Base-by-base conservation (phyloP, 1,140 invertebrate species). In the Polyergus mexicanus region DNA sequence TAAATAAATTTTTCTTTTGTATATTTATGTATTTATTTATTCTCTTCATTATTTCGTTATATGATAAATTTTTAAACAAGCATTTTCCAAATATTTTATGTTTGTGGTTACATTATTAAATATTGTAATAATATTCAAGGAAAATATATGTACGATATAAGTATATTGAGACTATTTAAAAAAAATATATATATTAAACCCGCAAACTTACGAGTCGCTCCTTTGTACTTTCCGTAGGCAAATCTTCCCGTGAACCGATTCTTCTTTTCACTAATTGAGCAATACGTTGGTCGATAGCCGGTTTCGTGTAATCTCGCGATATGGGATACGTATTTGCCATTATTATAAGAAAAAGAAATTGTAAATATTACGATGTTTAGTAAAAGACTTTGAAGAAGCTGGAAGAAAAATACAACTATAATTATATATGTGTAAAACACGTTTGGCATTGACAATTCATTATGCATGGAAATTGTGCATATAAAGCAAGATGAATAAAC, bases 211-310 rank as follows among this genome's bases (percentile, higher is more conserved):
- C 93, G 35, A 93, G 88, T 41, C 88, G 86, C 19, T 93, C 92
- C 74, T 90, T 90, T 25, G 85, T 81, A 41, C 66, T 91, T 77
- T 94, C 92, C 28, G 51, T 84, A 0, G 90, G 78, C 25, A 91
- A 10, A 71, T 78, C 81, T 66, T 92, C 89, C 8, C 85, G 51
- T 41, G 60, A 41, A 32, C 66, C 90, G n/a, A 91, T 83, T 87
- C 93, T 89, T 44, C 91, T 89, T 58, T 92, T 89, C 35, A 93
- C 81, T 69, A 93, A 89, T 56, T 93, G 88, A 10, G 88, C 71
- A 8, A 93, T 93, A 8, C 92, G 89, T 35, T 87, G 86, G 1
- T 92, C 89, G 54, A 93, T 92, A 32, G 92, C 93, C 0, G 92
- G 92, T 65, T 90, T 89, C 11, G 92, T 90, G 56, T 94, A 93